A percentile compares a stretch with the other conserved stretches of the same genome.
These are phyloP conservation scores for Dromas ardeola DNA, from an alignment of 2,113 vertebrate genomes.

Conservation along the genomic window DNA sequence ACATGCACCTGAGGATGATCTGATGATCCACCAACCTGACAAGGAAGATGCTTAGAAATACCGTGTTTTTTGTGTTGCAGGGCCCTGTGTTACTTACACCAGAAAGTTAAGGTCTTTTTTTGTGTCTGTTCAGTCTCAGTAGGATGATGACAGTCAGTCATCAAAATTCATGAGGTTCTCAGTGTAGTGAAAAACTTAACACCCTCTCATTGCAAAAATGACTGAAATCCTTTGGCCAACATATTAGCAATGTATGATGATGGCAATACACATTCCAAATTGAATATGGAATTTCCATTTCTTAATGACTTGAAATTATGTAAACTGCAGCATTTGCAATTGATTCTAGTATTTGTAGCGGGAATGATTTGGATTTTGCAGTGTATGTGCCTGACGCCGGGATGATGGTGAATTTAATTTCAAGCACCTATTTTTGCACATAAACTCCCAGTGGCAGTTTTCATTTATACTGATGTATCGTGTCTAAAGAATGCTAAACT, in stretches of 20 bases:
- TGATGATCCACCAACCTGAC: background rate
- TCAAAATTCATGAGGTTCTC: constrained; percentile 36
- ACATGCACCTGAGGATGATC: background rate
- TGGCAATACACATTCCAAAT: constrained; percentile 19
- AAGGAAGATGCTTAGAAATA: background rate
- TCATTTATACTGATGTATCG: constrained; percentile 2
- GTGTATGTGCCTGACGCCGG: background rate
- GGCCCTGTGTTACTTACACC: background rate
- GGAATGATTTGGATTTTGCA: constrained; percentile 39
- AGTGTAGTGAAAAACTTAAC: constrained; percentile 33
- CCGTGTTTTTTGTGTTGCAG: background rate
- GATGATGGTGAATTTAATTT: constrained; percentile 27
- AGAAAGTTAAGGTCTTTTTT: background rate
- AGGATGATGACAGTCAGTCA: constrained; percentile 19
- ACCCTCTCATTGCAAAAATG: constrained; percentile 7
- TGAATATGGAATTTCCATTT: constrained; percentile 8
- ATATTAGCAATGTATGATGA: background rate
- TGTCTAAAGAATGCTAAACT: constrained; percentile 65
- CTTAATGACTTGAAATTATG: constrained; percentile 26
- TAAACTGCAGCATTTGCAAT: constrained; percentile 15
- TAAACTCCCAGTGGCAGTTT: constrained; percentile 50
- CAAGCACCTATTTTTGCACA: constrained; percentile 14
- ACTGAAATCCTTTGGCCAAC: constrained; percentile 41
- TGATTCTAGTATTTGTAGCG: constrained; percentile 14
- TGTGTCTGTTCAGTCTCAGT: background rate